A percentile compares a stretch with the other conserved stretches of the same genome.
These are phyloP conservation scores for Elaphurus davidianus DNA, from an alignment of 2,113 vertebrate species.

Conservation along the genomic window DNA sequence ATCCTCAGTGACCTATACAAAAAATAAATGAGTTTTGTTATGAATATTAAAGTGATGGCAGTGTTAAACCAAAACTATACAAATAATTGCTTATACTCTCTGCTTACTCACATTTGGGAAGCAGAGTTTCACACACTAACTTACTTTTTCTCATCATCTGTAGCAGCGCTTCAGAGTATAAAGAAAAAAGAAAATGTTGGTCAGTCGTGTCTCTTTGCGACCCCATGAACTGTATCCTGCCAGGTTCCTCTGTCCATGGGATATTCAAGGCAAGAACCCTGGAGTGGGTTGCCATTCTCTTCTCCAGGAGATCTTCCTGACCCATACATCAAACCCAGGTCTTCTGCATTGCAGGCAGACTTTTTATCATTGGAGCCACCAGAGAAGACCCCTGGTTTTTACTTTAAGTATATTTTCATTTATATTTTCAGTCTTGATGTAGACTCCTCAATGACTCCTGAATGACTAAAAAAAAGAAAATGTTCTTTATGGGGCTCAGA, in stretches of 20 bases:
- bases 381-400: neutral
- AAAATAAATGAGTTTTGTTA: neutral
- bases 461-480: neutral
- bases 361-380: neutral
- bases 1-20: neutral
- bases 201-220: neutral
- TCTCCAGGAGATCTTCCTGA: neutral
- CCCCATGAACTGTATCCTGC: neutral
- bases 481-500: neutral
- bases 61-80: neutral
- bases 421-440: neutral
- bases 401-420: neutral
- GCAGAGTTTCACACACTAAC: neutral
- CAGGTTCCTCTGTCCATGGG: neutral
- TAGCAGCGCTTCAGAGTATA: neutral
- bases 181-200: neutral
- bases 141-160: neutral
- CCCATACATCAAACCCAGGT: neutral
- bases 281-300: neutral
- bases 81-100: neutral
- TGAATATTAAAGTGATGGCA: neutral
- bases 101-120: neutral
- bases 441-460: neutral
- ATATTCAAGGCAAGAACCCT: neutral
- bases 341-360: neutral